Conservation (phyloP, 1,140 invertebrate genomes). For the Drosophila pseudoananassae region DNA sequence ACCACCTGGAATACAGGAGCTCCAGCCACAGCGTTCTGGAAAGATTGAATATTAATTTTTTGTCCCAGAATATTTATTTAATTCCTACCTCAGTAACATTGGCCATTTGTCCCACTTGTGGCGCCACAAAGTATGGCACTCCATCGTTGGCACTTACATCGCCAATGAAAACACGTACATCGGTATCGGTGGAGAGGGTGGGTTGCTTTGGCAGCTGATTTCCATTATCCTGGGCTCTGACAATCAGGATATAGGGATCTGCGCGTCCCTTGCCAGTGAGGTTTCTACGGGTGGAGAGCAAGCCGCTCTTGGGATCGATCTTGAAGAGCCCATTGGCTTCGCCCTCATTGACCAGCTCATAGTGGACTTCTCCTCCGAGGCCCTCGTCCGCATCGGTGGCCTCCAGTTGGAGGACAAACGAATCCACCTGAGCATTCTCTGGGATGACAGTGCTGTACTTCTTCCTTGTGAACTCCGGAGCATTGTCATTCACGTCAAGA, state of each 20-base stretch:
- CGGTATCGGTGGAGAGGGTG: conserved; percentile 87
- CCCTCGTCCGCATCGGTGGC: conserved; percentile 92
- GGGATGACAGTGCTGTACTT: conserved; percentile 85
- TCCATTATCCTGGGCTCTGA: conserved; percentile 90
- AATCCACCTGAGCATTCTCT: conserved; percentile 89
- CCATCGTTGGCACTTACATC: conserved; percentile 94
- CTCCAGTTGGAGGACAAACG: conserved; percentile 89
- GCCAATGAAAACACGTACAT: conserved; percentile 89
- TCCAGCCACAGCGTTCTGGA: conserved; percentile 88
- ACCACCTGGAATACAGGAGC: conserved; percentile 91
- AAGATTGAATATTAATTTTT: background rate
- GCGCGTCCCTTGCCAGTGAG: conserved; percentile 89
- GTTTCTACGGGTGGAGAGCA: conserved; percentile 87
- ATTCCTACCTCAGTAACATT: conserved; percentile 87
- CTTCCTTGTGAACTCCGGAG: conserved; percentile 84
- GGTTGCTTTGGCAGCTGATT: conserved; percentile 84
- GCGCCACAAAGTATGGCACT: conserved; percentile 90
- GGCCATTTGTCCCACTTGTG: conserved; percentile 89
- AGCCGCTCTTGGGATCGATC: conserved; percentile 88
- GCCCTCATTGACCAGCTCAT: conserved; percentile 89
- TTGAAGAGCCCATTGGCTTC: conserved; percentile 89
- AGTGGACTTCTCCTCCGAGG: conserved; percentile 87
- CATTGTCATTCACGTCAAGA: conserved; percentile 93
- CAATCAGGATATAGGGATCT: conserved; percentile 89
- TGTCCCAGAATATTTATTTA: background rate